These are phyloP conservation scores for Chaetophractus vellerosus DNA, from an alignment of 2,797 vertebrate genomes.

Conservation along the genomic window DNA sequence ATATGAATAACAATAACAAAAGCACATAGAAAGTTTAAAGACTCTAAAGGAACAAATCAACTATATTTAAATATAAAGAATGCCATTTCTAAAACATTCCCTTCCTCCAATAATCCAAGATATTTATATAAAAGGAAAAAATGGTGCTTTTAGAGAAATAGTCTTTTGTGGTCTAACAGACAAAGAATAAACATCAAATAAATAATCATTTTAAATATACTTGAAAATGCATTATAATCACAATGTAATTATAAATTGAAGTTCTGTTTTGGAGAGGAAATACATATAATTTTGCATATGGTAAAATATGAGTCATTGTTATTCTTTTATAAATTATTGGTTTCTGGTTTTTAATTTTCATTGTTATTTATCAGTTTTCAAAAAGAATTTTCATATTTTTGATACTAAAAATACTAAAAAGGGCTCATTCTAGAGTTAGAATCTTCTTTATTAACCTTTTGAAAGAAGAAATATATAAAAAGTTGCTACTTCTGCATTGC, in stretches of 20 bases:
- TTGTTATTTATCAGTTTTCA: constrained; percentile 67
- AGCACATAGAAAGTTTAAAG: background rate
- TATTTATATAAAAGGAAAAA: constrained; percentile 66
- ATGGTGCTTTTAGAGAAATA: constrained; percentile 42
- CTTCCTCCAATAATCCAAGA: constrained; percentile 38
- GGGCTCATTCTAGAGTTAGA: constrained; percentile 44
- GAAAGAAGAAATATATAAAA: constrained; percentile 51
- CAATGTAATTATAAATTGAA: constrained; percentile 54
- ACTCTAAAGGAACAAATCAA: constrained; percentile 2
- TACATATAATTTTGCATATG: constrained; percentile 20
- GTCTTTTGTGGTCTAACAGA: constrained; percentile 7
- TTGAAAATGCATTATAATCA: constrained; percentile 48
- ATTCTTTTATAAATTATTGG: constrained; percentile 52
- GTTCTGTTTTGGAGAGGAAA: constrained; percentile 64
- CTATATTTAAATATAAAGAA: constrained; percentile 29
- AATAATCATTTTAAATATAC: constrained; percentile 65
- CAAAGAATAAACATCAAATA: constrained; percentile 54
- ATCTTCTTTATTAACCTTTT: constrained; percentile 55
- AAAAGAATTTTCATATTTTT: constrained; percentile 66
- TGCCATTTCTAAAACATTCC: constrained; percentile 42
- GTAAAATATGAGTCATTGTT: constrained; percentile 49
- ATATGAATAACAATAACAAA: constrained; percentile 17
- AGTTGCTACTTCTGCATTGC: background rate
- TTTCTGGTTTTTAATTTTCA: constrained; percentile 65
- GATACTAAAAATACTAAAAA: constrained; percentile 59